Conservation (phyloP, 2,888 invertebrate species). For the Eristalinus sepulchralis region DNA sequence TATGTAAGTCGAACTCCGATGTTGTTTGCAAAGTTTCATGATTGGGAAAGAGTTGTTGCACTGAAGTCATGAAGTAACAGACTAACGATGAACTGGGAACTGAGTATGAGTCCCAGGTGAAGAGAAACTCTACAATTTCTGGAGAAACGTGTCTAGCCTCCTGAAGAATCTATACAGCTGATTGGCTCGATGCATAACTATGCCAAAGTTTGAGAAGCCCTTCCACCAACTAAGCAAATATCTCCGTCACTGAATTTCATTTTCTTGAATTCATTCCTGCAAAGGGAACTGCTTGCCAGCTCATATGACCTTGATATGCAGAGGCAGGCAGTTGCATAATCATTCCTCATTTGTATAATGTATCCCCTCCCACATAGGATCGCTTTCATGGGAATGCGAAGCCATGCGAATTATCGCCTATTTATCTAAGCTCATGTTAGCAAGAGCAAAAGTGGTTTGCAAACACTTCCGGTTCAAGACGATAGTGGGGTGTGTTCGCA, state of each 20-base stretch:
- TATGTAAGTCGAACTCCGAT: not conserved
- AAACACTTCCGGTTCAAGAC: constrained; percentile 49
- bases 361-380: not conserved
- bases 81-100: too few species aligned
- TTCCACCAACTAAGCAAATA: not conserved
- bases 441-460: constrained; percentile 19
- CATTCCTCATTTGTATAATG: constrained; percentile 26
- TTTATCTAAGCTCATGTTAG: constrained; percentile 21
- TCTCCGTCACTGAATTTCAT: not conserved
- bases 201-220: too few species aligned
- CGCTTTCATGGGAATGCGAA: not conserved
- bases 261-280: not conserved
- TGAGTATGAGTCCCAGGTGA: too few species aligned
- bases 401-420: constrained; percentile 19
- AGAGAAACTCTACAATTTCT: too few species aligned
- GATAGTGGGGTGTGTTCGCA: constrained; percentile 35
- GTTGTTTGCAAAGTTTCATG: too few species aligned
- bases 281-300: not conserved
- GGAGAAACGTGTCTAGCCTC: too few species aligned
- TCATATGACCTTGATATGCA: not conserved
- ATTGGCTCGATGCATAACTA: too few species aligned
- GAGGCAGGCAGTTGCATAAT: constrained; percentile 50
- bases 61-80: too few species aligned
- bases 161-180: too few species aligned
- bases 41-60: too few species aligned